These are phyloP conservation scores for Arnoldichthys spilopterus DNA, from an alignment of 2,797 vertebrate species.

Conservation along the genomic window DNA sequence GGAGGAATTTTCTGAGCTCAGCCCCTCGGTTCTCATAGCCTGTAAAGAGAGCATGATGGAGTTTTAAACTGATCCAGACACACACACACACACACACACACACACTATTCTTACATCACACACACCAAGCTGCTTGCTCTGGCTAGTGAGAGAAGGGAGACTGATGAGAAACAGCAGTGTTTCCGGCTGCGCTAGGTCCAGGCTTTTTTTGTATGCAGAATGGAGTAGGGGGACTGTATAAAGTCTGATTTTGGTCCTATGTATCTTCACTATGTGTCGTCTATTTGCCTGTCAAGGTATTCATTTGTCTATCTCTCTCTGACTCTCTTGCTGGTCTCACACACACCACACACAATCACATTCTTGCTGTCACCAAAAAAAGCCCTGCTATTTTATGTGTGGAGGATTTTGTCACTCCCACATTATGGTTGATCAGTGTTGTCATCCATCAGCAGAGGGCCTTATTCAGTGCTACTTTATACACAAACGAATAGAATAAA, in stretches of 20 bases:
- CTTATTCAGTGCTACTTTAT: background rate
- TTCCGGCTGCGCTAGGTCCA: constrained; percentile 60
- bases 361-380: too few species aligned
- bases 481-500: background rate
- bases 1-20: background rate
- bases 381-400: background rate
- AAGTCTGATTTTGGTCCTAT: too few species aligned
- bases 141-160: constrained; percentile 58
- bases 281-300: too few species aligned
- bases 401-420: background rate
- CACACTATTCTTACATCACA: background rate
- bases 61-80: constrained; percentile 82
- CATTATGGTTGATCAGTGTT: constrained; percentile 1
- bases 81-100: background rate
- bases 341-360: constrained; percentile 15
- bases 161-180: constrained; percentile 59
- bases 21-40: background rate
- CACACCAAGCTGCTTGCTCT: constrained; percentile 54
- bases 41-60: constrained; percentile 70
- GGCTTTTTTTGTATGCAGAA: constrained; percentile 11
- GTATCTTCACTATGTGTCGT: too few species aligned
- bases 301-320: too few species aligned
- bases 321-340: background rate
- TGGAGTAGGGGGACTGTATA: background rate
- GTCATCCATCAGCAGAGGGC: background rate